phyloP scores from a whole-genome alignment of 2,113 vertebrate species.

The Sylvicapra grimmia region DNA sequence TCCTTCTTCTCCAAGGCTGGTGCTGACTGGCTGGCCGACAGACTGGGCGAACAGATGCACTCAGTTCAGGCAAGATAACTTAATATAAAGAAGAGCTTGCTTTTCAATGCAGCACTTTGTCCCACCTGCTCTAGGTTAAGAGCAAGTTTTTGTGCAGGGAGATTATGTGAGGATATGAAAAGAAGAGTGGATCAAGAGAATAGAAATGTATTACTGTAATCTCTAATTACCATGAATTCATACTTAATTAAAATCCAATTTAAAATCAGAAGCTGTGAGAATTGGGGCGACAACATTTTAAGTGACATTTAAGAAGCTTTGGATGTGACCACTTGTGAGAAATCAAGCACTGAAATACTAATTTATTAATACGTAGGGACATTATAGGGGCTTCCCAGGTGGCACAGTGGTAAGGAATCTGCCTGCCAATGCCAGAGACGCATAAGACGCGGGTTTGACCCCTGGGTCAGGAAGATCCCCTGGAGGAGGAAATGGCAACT shows the following conservation, averaged over 20 bases:
- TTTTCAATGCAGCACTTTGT: not conserved
- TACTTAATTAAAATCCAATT: not conserved
- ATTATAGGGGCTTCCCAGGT: not conserved
- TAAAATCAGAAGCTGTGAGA: constrained; percentile 24
- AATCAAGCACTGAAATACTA: not conserved
- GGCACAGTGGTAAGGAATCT: not conserved
- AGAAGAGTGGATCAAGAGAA: not conserved
- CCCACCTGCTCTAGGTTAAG: not conserved
- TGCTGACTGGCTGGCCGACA: not conserved
- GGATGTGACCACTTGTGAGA: not conserved
- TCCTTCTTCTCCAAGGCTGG: not conserved
- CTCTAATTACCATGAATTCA: not conserved
- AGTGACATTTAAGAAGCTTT: not conserved
- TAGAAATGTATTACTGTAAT: not conserved
- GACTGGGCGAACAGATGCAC: not conserved
- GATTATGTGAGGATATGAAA: not conserved
- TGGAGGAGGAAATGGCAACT: not conserved
- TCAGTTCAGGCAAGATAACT: not conserved
- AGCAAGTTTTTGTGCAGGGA: not conserved
- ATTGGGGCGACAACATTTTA: not conserved
- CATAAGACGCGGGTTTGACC: fast-evolving
- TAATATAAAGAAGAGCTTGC: not conserved
- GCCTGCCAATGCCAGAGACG: not conserved
- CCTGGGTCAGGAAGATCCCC: not conserved
- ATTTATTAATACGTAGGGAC: not conserved